phyloP scores from a whole-genome alignment of 2,888 invertebrate species.

The Emmelina monodactyla region DNA sequence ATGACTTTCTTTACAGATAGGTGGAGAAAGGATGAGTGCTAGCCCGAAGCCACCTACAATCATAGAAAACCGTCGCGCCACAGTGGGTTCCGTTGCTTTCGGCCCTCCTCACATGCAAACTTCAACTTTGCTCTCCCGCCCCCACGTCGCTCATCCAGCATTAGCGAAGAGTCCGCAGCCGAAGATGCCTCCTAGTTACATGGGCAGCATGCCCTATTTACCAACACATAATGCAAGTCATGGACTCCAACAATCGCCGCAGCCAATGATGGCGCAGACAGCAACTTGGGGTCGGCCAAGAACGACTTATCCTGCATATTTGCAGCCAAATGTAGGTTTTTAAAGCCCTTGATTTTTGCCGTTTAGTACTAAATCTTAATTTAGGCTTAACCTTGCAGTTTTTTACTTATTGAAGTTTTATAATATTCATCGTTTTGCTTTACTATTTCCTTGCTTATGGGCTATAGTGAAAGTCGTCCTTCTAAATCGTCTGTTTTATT shows the following conservation, averaged over 20 bases:
- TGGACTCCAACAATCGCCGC: slow-evolving; percentile 23
- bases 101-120: slow-evolving; percentile 7
- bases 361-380: no score
- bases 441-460: neutral
- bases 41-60: slow-evolving; percentile 37
- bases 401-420: no score
- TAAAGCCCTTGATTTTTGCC: no score
- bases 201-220: slow-evolving; percentile 49
- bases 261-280: slow-evolving; percentile 33
- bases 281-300: slow-evolving; percentile 40
- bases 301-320: slow-evolving; percentile 34
- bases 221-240: slow-evolving; percentile 29
- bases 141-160: neutral
- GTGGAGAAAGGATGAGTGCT: slow-evolving; percentile 39
- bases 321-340: slow-evolving; percentile 34
- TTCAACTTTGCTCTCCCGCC: neutral
- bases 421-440: no score
- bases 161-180: neutral
- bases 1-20: slow-evolving; percentile 22
- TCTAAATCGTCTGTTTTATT: no score
- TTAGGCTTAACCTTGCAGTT: no score
- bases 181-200: slow-evolving; percentile 18
- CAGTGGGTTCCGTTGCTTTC: slow-evolving; percentile 24
- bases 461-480: neutral
- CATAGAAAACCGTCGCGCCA: slow-evolving; percentile 33